phyloP scores from a whole-genome alignment of 2,113 vertebrate genomes.

The Brienomyrus longianalis region DNA sequence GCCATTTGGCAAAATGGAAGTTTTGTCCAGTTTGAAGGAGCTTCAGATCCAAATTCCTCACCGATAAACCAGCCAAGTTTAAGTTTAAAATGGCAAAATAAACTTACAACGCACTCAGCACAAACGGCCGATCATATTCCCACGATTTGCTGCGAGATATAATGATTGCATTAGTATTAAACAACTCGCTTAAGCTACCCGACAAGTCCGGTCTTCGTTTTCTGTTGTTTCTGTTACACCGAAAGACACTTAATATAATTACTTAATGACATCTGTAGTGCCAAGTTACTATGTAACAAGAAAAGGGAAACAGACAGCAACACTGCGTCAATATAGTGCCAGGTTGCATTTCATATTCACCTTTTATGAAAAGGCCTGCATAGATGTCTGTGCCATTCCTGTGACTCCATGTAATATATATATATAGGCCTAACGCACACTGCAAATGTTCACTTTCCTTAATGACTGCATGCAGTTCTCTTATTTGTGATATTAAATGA shows the following conservation, averaged over 20 bases:
- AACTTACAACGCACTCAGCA: background rate
- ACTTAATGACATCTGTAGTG: background rate
- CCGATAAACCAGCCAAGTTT: background rate
- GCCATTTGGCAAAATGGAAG: background rate
- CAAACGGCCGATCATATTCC: background rate
- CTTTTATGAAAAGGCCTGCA: background rate
- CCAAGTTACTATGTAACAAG: background rate
- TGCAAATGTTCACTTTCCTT: background rate
- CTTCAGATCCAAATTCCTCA: background rate
- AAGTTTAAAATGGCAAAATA: background rate
- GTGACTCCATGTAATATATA: background rate
- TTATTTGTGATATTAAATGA: background rate
- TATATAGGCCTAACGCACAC: background rate
- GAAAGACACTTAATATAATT: background rate
- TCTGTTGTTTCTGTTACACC: background rate
- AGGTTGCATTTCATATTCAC: background rate
- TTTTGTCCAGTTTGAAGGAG: background rate
- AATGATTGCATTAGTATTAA: background rate
- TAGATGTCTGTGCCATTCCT: background rate
- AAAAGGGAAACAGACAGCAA: background rate
- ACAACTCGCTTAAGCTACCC: background rate
- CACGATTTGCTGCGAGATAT: background rate
- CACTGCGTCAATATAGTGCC: background rate
- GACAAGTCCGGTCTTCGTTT: background rate
- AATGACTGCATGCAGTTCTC: background rate